phyloP scores from a whole-genome alignment of 1,140 invertebrate species.

The Bemisia tabaci region DNA sequence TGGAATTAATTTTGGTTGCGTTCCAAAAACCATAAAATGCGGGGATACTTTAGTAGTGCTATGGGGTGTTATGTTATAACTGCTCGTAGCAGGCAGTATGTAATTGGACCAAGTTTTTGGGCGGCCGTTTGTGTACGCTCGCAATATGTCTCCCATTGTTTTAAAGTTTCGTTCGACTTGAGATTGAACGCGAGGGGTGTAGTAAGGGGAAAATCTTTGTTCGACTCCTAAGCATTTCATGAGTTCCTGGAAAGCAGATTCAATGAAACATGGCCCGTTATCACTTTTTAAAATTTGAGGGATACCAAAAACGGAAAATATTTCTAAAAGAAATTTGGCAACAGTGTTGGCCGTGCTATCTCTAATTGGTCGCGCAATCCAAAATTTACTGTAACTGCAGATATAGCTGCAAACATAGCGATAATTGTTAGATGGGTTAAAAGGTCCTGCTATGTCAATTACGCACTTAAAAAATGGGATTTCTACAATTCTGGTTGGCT shows the following conservation, averaged over 20 bases:
- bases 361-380: not conserved
- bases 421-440: not conserved
- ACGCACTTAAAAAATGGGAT: not conserved
- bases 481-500: not conserved
- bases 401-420: not conserved
- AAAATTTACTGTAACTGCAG: not conserved
- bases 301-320: conserved; percentile 14
- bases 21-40: not conserved
- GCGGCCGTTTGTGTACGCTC: not conserved
- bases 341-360: not conserved
- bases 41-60: not conserved
- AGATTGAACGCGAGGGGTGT: not conserved
- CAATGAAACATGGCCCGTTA: conserved; percentile 12
- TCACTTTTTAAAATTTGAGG: conserved; percentile 14
- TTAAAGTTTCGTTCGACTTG: not conserved
- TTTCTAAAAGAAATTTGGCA: not conserved
- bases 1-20: not conserved
- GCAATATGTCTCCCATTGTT: not conserved
- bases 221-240: not conserved
- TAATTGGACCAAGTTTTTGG: not conserved
- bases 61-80: not conserved
- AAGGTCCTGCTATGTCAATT: not conserved
- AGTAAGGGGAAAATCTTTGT: not conserved
- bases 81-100: not conserved
- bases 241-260: not conserved